A percentile compares a stretch with the other conserved stretches of the same genome.
Evolutionary conservation across 1,140 invertebrate species (phyloP).

Genomic region (Papilio helenus): DNA sequence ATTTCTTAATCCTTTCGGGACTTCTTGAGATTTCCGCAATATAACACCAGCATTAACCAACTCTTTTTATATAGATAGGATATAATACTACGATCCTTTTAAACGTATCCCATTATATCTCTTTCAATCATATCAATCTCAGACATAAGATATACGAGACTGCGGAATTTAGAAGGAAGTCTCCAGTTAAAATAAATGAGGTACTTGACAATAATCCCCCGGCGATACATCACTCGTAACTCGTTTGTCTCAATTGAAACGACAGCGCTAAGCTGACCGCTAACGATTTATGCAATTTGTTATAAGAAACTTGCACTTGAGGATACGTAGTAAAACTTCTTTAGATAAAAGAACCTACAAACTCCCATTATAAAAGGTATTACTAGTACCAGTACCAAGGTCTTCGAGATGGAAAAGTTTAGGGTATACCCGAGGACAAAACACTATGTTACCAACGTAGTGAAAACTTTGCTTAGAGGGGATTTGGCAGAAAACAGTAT

Average conservation of each 20-base stretch:
- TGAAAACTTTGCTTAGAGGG: neutral
- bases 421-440: too few species aligned
- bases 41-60: too few species aligned
- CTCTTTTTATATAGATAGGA: neutral
- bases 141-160: neutral
- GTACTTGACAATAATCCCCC: neutral
- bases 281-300: neutral
- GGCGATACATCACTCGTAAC: neutral
- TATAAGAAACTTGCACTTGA: neutral
- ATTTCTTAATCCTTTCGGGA: too few species aligned
- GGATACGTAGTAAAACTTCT: neutral
- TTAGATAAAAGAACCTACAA: too few species aligned
- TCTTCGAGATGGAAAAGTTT: neutral
- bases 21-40: too few species aligned
- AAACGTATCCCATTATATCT: too few species aligned
- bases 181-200: slow-evolving; percentile 3
- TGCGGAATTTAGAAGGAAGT: neutral
- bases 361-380: too few species aligned
- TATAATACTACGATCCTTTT: too few species aligned
- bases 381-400: too few species aligned
- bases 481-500: neutral
- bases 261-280: neutral
- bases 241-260: slow-evolving; percentile 3
- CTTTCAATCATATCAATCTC: neutral
- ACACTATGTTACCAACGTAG: too few species aligned